These are phyloP conservation scores for Octopus bimaculoides DNA, from an alignment of 1,140 invertebrate genomes.

Conservation along the genomic window DNA sequence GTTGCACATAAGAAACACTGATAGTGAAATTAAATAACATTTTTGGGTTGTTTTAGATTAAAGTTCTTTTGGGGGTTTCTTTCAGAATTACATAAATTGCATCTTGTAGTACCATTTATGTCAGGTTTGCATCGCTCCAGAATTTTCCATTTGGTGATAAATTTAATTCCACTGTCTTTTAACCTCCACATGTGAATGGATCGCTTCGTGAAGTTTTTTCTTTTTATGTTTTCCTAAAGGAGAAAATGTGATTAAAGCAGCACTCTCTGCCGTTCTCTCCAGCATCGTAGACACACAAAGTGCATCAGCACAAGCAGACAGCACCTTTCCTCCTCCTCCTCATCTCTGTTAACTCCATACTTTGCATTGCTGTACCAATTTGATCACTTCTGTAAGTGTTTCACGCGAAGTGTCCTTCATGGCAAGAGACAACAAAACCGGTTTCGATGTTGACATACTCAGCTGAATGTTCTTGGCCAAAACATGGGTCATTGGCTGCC, in stretches of 20 bases:
- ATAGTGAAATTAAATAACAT: no score
- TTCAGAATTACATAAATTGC: no score
- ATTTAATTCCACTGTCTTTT: no score
- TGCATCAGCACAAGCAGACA: not conserved
- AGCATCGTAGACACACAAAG: not conserved
- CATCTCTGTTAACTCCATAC: conserved; percentile 1
- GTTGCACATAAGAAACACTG: no score
- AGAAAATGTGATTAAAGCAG: not conserved
- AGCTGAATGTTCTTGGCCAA: conserved; percentile 35
- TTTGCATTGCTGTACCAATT: conserved; percentile 23
- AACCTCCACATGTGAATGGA: no score
- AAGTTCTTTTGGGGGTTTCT: no score
- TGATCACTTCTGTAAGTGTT: conserved; percentile 24
- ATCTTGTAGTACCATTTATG: no score
- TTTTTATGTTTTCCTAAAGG: not conserved
- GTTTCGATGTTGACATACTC: conserved; percentile 30
- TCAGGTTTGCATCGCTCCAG: no score
- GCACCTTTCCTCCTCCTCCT: not conserved
- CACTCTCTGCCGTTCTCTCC: not conserved
- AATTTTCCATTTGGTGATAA: no score
- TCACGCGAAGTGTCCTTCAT: conserved; percentile 35
- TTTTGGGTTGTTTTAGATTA: no score
- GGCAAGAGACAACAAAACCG: conserved; percentile 34
- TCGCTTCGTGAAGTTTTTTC: no score
- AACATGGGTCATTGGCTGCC: conserved; percentile 41